Conservation (phyloP, 2,888 invertebrate species). For the Cantharis flavilabris region DNA sequence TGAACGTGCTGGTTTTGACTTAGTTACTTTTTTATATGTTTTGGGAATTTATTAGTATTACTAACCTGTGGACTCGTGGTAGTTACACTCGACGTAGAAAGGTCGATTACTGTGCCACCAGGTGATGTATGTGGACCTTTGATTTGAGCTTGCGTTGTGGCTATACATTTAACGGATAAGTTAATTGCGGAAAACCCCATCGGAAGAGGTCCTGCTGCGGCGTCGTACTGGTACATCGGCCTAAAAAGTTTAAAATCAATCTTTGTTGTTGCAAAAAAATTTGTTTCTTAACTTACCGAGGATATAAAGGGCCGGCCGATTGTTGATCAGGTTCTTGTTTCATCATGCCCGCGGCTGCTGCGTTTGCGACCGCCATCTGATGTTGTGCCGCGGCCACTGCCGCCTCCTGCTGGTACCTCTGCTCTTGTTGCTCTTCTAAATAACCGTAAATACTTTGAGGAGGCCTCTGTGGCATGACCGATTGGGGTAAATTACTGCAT, state of each 20-base stretch:
- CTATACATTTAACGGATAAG: slow-evolving; percentile 83
- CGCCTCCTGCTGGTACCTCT: slow-evolving; percentile 65
- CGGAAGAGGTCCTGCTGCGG: slow-evolving; percentile 70
- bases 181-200: slow-evolving; percentile 82
- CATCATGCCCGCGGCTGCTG: slow-evolving; percentile 63
- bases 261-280: background rate
- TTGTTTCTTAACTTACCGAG: slow-evolving; percentile 58
- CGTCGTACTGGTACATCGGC: slow-evolving; percentile 84
- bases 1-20: slow-evolving; percentile 27
- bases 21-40: slow-evolving; percentile 17
- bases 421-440: slow-evolving; percentile 64
- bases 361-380: slow-evolving; percentile 58
- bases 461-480: slow-evolving; percentile 56
- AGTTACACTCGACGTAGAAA: slow-evolving; percentile 84
- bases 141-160: slow-evolving; percentile 71
- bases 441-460: slow-evolving; percentile 66
- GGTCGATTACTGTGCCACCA: slow-evolving; percentile 81
- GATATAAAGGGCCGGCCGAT: slow-evolving; percentile 74
- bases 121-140: slow-evolving; percentile 73
- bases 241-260: slow-evolving; percentile 53
- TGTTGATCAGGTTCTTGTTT: slow-evolving; percentile 74
- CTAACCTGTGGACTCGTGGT: slow-evolving; percentile 81
- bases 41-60: slow-evolving; percentile 15
- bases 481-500: slow-evolving; percentile 56
- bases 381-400: slow-evolving; percentile 57